A percentile compares a stretch with the other conserved stretches of the same genome.
phyloP scores from a whole-genome alignment of 2,797 vertebrate genomes.

The Botia kubotai region DNA sequence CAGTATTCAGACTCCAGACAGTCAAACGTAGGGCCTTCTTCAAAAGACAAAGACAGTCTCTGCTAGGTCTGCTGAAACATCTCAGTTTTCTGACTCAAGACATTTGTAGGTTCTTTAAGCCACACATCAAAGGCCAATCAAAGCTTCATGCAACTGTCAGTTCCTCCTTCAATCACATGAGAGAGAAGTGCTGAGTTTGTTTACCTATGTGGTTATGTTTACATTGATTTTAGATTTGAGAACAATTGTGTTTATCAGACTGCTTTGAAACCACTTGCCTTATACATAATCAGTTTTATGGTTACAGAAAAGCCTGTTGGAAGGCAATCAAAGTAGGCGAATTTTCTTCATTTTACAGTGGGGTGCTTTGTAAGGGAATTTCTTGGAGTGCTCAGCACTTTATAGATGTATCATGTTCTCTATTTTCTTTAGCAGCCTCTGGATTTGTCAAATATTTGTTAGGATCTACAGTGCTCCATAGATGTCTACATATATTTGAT shows the following conservation, averaged over 20 bases:
- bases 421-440: too few relatives aligned
- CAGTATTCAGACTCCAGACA: conserved; percentile 30
- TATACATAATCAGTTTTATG: conserved; percentile 42
- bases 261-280: conserved; percentile 7
- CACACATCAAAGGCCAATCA: conserved; percentile 39
- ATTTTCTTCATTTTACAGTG: conserved; percentile 45
- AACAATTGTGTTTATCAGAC: conserved; percentile 41
- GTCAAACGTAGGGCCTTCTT: not conserved
- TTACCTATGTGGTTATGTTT: conserved; percentile 46
- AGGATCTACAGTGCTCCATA: not conserved
- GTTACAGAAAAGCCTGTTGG: conserved; percentile 39
- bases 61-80: conserved; percentile 3
- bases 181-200: conserved; percentile 33
- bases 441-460: too few relatives aligned
- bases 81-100: conserved; percentile 15
- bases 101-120: not conserved
- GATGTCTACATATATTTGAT: conserved; percentile 2
- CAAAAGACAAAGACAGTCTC: conserved; percentile 1
- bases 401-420: conserved; percentile 27
- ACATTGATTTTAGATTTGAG: conserved; percentile 40
- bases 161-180: conserved; percentile 15
- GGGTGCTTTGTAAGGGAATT: conserved; percentile 41
- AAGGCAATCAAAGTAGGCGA: conserved; percentile 51
- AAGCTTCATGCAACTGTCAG: conserved; percentile 27
- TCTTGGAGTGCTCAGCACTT: conserved; percentile 42